A percentile compares a stretch with the other conserved stretches of the same genome.
Conservation (phyloP, 2,888 invertebrate species). For the Nephrotoma appendiculata region DNA sequence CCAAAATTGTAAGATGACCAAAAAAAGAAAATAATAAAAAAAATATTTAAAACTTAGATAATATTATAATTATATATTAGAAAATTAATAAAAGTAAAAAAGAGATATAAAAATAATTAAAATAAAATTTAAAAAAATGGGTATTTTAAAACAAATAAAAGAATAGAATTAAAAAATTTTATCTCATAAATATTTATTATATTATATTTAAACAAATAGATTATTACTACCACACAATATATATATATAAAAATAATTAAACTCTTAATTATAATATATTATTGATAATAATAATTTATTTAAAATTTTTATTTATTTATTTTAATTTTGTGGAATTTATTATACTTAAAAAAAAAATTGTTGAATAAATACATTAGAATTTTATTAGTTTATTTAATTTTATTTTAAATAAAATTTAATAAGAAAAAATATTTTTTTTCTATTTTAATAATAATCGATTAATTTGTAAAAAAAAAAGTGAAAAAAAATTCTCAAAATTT, state of each 20-base stretch:
- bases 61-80: not conserved
- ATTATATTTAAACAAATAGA: not conserved
- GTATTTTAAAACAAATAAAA: not conserved
- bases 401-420: not conserved
- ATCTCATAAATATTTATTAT: not conserved
- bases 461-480: not conserved
- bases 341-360: not conserved
- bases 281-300: not conserved
- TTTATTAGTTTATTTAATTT: not conserved
- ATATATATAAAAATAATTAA: not conserved
- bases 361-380: not conserved
- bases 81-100: not conserved
- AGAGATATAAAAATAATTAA: not conserved
- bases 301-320: not conserved
- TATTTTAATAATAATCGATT: not conserved
- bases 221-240: not conserved
- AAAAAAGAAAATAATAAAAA: not conserved
- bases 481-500: not conserved
- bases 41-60: not conserved
- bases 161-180: not conserved
- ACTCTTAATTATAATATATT: not conserved
- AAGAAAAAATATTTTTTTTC: not conserved
- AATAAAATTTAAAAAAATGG: not conserved
- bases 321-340: not conserved
- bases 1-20: not conserved